Conservation (phyloP, 2,888 invertebrate genomes). For the Drosophila macrospina region DNA sequence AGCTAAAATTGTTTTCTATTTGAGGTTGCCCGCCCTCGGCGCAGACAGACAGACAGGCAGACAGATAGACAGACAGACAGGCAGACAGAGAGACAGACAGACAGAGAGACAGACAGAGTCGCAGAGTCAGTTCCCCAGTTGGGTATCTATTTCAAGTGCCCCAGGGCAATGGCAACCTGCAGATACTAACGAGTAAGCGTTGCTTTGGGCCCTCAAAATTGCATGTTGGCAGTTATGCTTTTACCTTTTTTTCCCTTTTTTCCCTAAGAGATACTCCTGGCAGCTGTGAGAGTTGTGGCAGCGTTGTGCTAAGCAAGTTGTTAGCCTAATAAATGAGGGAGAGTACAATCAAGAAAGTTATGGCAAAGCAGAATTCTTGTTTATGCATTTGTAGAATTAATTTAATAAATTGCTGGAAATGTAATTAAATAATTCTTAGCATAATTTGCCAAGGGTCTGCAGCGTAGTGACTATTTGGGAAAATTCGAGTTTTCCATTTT, state of each 20-base stretch:
- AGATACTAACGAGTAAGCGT: constrained; percentile 65
- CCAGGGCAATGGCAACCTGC: constrained; percentile 49
- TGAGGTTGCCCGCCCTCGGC: constrained; percentile 63
- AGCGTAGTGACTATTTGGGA: background rate
- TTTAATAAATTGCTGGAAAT: constrained; percentile 3
- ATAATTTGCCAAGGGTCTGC: background rate
- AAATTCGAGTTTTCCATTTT: too few relatives aligned
- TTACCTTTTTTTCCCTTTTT: constrained; percentile 3
- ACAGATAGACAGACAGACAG: constrained; percentile 22
- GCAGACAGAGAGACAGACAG: too few relatives aligned
- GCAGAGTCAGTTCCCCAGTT: constrained; percentile 42
- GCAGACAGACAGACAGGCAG: constrained; percentile 31
- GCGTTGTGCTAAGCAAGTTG: constrained; percentile 6
- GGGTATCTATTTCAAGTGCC: constrained; percentile 69
- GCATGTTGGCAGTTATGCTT: constrained; percentile 58
- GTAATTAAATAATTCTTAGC: background rate
- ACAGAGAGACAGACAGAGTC: constrained; percentile 30
- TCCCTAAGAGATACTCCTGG: background rate
- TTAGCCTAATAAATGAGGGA: constrained; percentile 3
- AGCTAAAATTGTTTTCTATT: constrained; percentile 79
- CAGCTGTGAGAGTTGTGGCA: background rate
- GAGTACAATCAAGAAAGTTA: constrained; percentile 1
- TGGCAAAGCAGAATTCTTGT: background rate
- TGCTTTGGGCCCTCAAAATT: constrained; percentile 62
- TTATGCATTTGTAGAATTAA: background rate